Evolutionary conservation across 2,797 vertebrate genomes (phyloP).

Genomic region (Ispidina picta): DNA sequence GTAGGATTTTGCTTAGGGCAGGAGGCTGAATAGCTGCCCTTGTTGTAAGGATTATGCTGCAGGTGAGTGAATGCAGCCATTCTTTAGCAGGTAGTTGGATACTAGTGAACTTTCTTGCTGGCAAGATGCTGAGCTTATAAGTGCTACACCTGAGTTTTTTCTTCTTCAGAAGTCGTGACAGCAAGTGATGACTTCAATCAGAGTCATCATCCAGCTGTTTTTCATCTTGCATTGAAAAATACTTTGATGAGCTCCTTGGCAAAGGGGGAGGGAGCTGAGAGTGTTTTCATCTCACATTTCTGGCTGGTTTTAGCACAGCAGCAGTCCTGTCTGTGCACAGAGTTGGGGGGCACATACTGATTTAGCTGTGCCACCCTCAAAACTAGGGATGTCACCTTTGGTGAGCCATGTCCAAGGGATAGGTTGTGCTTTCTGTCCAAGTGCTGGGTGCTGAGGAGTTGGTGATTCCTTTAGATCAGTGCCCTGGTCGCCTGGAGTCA

Average conservation of each 20-base stretch:
- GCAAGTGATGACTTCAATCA: background rate
- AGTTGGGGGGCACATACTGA: fast-evolving
- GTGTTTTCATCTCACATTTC: background rate
- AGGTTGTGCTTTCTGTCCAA: background rate
- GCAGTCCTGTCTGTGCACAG: background rate
- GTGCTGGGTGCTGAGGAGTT: background rate
- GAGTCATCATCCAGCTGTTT: background rate
- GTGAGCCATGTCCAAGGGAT: background rate
- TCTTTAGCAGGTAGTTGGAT: background rate
- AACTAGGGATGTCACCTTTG: background rate
- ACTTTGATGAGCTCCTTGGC: background rate
- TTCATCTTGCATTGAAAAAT: background rate
- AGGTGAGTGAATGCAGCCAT: background rate
- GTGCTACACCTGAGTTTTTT: background rate
- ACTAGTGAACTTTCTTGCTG: background rate
- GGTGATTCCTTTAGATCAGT: fast-evolving
- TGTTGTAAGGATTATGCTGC: background rate
- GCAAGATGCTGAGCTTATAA: background rate
- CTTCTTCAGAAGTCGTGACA: background rate
- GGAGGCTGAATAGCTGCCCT: background rate
- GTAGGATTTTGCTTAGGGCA: background rate
- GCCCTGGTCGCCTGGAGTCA: fast-evolving
- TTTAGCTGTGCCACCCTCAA: background rate
- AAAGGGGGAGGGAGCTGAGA: background rate
- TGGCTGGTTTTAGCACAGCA: background rate